phyloP scores from a whole-genome alignment of 2,888 invertebrate species.

The Cryptops parisi region DNA sequence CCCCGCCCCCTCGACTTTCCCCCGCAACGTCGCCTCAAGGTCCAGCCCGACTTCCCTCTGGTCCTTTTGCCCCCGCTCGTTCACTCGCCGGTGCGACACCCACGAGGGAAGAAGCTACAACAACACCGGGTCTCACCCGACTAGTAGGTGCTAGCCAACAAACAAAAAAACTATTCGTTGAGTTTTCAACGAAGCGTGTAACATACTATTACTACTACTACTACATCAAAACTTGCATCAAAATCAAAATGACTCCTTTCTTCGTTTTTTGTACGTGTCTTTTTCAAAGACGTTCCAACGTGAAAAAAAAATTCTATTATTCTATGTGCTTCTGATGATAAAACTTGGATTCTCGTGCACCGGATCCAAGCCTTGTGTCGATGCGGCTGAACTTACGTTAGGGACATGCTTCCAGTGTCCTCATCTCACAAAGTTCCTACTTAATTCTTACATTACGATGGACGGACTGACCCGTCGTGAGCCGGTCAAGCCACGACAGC shows the following conservation, averaged over 20 bases:
- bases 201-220: too few relatives aligned
- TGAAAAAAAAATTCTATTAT: not conserved
- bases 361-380: slow-evolving; percentile 2
- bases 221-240: too few relatives aligned
- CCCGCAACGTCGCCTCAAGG: not conserved
- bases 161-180: not conserved
- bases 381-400: not conserved
- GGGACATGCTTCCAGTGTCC: not conserved
- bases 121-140: not conserved
- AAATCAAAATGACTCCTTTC: too few relatives aligned
- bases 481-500: too few relatives aligned
- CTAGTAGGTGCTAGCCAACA: slow-evolving; percentile 1
- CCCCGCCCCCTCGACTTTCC: too few relatives aligned
- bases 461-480: slow-evolving; percentile 4
- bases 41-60: not conserved
- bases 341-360: not conserved
- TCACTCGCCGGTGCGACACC: not conserved
- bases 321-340: not conserved
- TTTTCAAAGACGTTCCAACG: too few relatives aligned
- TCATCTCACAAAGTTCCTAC: slow-evolving; percentile 11
- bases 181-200: too few relatives aligned
- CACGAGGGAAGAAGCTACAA: not conserved
- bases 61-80: not conserved
- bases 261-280: too few relatives aligned
- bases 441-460: slow-evolving; percentile 1